A percentile compares a stretch with the other conserved stretches of the same genome.
Evolutionary conservation across 2,888 invertebrate genomes (phyloP).

Genomic region (Anoncus sp.): DNA sequence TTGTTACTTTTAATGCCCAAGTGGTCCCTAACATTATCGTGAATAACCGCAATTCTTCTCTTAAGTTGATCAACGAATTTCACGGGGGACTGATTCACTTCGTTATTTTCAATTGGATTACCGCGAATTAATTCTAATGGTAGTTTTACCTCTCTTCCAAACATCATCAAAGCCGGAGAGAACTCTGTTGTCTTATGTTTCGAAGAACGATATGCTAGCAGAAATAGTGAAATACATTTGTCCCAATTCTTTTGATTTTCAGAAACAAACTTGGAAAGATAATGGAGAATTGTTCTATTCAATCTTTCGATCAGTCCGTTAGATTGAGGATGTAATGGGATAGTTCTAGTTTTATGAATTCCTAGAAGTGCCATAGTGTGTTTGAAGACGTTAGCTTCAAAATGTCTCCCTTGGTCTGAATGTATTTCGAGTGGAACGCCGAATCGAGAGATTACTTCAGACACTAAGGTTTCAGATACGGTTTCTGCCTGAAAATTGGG

Average conservation of each 20-base stretch:
- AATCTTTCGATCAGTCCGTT: constrained; percentile 34
- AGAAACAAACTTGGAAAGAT: constrained; percentile 14
- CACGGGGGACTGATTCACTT: too few species aligned
- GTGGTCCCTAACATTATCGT: constrained; percentile 21
- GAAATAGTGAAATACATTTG: constrained; percentile 36
- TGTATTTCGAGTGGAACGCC: constrained; percentile 68
- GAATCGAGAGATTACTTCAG: constrained; percentile 63
- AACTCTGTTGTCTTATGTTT: constrained; percentile 40
- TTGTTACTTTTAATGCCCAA: constrained; percentile 30
- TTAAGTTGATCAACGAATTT: constrained; percentile 16
- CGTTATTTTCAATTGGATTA: too few species aligned
- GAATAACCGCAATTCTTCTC: constrained; percentile 1
- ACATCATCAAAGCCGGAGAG: constrained; percentile 43
- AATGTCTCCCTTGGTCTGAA: constrained; percentile 67
- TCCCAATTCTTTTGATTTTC: constrained; percentile 60
- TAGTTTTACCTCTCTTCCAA: constrained; percentile 33
- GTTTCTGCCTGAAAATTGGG: constrained; percentile 73
- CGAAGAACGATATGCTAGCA: constrained; percentile 52
- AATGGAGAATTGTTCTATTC: not conserved
- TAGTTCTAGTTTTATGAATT: constrained; percentile 69
- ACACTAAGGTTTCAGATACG: constrained; percentile 69
- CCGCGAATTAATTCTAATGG: not conserved
- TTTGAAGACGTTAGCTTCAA: constrained; percentile 5
- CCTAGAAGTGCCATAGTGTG: constrained; percentile 59
- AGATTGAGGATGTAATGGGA: constrained; percentile 48